Conservation (phyloP, 2,888 invertebrate species). For the Cepaea hortensis region DNA sequence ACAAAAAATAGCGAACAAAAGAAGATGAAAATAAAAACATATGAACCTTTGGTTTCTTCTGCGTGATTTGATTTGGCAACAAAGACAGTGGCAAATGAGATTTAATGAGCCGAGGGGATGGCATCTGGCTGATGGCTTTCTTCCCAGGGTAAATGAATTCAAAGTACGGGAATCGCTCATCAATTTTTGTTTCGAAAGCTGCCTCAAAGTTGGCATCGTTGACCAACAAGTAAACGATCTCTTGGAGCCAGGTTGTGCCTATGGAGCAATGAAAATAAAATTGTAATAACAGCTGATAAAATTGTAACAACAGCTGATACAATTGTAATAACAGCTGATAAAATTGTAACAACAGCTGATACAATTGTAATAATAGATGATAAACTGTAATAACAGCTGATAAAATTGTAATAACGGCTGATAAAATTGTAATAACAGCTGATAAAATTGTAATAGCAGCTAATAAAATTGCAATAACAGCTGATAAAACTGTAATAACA, state of each 20-base stretch:
- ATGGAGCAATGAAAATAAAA: constrained; percentile 40
- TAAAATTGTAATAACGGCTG: too few relatives aligned
- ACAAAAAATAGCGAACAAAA: too few relatives aligned
- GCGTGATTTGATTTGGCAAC: constrained; percentile 72
- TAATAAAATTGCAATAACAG: too few relatives aligned
- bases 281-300: not conserved
- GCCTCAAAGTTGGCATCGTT: constrained; percentile 87
- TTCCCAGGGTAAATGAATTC: constrained; percentile 78
- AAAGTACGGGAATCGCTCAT: constrained; percentile 85
- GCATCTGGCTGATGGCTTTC: constrained; percentile 64
- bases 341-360: too few relatives aligned
- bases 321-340: not conserved
- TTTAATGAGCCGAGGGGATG: constrained; percentile 70
- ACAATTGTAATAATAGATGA: too few relatives aligned
- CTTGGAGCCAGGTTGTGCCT: constrained; percentile 93
- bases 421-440: too few relatives aligned
- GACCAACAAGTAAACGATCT: constrained; percentile 93
- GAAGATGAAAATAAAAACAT: too few relatives aligned
- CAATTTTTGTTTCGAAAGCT: constrained; percentile 78
- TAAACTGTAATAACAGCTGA: too few relatives aligned
- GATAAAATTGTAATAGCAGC: too few relatives aligned
- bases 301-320: not conserved
- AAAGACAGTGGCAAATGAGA: constrained; percentile 70
- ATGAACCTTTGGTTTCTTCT: constrained; percentile 67
- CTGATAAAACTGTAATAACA: too few relatives aligned